Percentiles rank a stretch among this genome's conserved stretches.
Evolutionary conservation across 1,140 invertebrate species (phyloP).

Genomic region (Trichonephila inaurata): DNA sequence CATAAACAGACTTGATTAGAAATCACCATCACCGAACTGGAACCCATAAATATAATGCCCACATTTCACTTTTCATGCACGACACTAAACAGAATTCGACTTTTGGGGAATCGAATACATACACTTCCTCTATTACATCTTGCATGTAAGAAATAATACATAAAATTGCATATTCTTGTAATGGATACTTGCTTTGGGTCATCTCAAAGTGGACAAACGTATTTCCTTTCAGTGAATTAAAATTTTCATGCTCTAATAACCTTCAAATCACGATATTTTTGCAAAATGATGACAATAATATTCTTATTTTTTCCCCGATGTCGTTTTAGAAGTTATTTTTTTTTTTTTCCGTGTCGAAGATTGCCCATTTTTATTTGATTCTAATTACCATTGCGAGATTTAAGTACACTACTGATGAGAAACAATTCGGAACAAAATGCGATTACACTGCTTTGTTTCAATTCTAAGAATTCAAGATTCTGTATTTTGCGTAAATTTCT

Average conservation of each 20-base stretch:
- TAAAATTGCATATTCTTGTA: not conserved
- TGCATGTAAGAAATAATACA: not conserved
- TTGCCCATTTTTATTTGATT: too few relatives aligned
- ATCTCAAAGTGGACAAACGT: not conserved
- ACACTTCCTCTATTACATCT: not conserved
- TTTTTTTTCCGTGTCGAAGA: not conserved
- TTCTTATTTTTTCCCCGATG: not conserved
- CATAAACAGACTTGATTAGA: not conserved
- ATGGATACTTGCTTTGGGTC: not conserved
- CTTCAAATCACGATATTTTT: not conserved
- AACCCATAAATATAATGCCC: slow-evolving; percentile 18
- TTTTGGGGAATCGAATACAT: not conserved
- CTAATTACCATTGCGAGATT: too few relatives aligned
- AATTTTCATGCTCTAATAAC: slow-evolving; percentile 5
- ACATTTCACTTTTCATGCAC: not conserved
- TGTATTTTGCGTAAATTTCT: too few relatives aligned
- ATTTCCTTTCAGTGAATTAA: not conserved
- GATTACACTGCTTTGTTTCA: too few relatives aligned
- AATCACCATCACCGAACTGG: not conserved
- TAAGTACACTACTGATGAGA: too few relatives aligned
- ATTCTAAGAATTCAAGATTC: too few relatives aligned
- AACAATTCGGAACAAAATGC: too few relatives aligned
- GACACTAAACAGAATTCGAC: not conserved
- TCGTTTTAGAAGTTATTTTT: not conserved
- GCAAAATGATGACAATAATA: not conserved